phyloP scores from a whole-genome alignment of 1,140 invertebrate species.

The Drosophila sproati region DNA sequence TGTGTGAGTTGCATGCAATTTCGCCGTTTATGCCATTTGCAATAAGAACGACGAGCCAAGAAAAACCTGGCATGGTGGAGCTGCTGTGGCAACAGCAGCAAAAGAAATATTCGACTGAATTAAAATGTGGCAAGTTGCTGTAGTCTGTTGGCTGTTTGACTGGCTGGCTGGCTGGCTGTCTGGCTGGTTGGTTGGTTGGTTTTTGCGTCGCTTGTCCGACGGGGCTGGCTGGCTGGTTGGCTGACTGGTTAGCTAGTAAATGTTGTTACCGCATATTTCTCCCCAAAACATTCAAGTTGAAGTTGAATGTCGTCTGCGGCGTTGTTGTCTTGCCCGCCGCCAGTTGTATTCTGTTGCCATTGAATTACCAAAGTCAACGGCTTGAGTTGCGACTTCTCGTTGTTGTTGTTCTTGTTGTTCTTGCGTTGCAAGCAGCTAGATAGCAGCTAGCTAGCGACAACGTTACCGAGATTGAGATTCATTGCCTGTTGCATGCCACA shows the following conservation, averaged over 20 bases:
- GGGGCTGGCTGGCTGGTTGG: conserved; percentile 26
- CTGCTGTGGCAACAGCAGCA: conserved; percentile 26
- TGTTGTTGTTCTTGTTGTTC: conserved; percentile 36
- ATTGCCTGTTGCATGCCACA: conserved; percentile 80
- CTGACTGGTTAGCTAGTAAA: conserved; percentile 46
- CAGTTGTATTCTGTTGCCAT: conserved; percentile 61
- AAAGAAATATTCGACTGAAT: conserved; percentile 77
- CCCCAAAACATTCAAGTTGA: conserved; percentile 67
- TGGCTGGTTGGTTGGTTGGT: conserved; percentile 15
- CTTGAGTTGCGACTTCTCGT: conserved; percentile 40
- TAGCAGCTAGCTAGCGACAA: conserved; percentile 29
- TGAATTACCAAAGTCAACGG: conserved; percentile 79
- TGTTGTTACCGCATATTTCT: conserved; percentile 77
- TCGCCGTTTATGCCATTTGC: conserved; percentile 60
- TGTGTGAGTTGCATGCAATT: conserved; percentile 61
- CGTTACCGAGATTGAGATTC: conserved; percentile 74
- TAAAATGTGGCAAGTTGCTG: conserved; percentile 81
- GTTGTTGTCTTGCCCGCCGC: conserved; percentile 32
- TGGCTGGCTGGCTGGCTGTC: conserved; percentile 26
- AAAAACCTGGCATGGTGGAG: conserved; percentile 43
- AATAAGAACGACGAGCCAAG: conserved; percentile 46
- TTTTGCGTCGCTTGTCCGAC: conserved; percentile 18
- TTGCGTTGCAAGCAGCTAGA: conserved; percentile 21
- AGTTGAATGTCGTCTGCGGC: conserved; percentile 64
- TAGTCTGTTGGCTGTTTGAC: conserved; percentile 62